phyloP scores from a whole-genome alignment of 1,140 invertebrate genomes.

The Drosophila watanabei region DNA sequence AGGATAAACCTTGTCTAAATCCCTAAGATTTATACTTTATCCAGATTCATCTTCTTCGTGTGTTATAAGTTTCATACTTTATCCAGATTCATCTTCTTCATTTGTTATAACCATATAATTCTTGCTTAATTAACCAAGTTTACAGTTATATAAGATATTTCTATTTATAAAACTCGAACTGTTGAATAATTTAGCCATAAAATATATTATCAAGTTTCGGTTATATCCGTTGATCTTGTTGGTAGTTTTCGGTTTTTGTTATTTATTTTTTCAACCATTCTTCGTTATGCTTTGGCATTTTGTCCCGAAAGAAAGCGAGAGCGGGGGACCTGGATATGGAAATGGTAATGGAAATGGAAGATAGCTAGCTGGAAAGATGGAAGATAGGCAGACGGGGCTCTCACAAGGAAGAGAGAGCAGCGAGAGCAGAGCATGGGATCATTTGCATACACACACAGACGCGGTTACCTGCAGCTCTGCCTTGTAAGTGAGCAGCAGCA shows the following conservation, averaged over 20 bases:
- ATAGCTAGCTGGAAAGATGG: conserved; percentile 23
- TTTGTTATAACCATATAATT: neutral
- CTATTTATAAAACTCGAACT: neutral
- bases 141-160: conserved; percentile 4
- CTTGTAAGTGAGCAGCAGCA: conserved; percentile 24
- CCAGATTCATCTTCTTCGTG: too few species aligned
- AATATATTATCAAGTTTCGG: neutral
- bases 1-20: too few species aligned
- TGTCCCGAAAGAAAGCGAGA: conserved; percentile 73
- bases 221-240: conserved; percentile 10
- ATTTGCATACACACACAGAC: conserved; percentile 4
- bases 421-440: conserved; percentile 24
- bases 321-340: conserved; percentile 47
- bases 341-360: conserved; percentile 22
- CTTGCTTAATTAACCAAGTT: neutral
- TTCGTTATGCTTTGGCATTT: conserved; percentile 28
- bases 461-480: conserved; percentile 9
- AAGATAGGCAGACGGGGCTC: conserved; percentile 19
- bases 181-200: neutral
- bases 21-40: too few species aligned
- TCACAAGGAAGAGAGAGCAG: conserved; percentile 57
- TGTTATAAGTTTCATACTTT: too few species aligned
- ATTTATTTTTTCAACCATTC: conserved; percentile 1
- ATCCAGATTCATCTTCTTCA: neutral
- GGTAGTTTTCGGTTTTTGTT: conserved; percentile 11